A percentile compares a stretch with the other conserved stretches of the same genome.
phyloP scores from a whole-genome alignment of 2,888 invertebrate genomes.

The Mythimna pallens region DNA sequence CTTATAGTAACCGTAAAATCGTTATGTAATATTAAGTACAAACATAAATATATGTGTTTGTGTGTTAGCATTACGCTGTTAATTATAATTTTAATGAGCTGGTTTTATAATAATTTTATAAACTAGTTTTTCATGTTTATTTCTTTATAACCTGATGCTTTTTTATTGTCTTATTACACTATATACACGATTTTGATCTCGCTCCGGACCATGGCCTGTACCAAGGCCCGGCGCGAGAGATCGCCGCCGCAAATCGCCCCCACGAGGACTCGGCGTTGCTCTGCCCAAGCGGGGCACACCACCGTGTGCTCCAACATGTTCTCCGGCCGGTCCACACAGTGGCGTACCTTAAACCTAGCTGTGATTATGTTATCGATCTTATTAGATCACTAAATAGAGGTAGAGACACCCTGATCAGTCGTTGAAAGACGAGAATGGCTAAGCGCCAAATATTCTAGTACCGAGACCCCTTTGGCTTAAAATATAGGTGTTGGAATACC shows the following conservation, averaged over 20 bases:
- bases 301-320: too few relatives aligned
- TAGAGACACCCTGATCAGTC: background rate
- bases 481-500: conserved; percentile 19
- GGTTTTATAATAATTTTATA: background rate
- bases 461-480: conserved; percentile 35
- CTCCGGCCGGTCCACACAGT: too few relatives aligned
- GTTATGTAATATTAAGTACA: background rate
- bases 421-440: conserved; percentile 30
- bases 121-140: background rate
- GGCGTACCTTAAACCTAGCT: too few relatives aligned
- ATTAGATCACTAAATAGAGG: background rate
- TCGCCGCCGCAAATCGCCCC: too few relatives aligned
- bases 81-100: conserved; percentile 9
- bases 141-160: too few relatives aligned
- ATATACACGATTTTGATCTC: too few relatives aligned
- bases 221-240: too few relatives aligned
- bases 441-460: conserved; percentile 23
- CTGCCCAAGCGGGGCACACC: too few relatives aligned
- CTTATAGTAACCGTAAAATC: background rate
- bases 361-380: too few relatives aligned
- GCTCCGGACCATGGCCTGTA: too few relatives aligned
- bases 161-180: too few relatives aligned
- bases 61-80: background rate
- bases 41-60: background rate
- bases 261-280: too few relatives aligned